phyloP scores from a whole-genome alignment of 2,888 invertebrate genomes.

The Agriotes lineatus region DNA sequence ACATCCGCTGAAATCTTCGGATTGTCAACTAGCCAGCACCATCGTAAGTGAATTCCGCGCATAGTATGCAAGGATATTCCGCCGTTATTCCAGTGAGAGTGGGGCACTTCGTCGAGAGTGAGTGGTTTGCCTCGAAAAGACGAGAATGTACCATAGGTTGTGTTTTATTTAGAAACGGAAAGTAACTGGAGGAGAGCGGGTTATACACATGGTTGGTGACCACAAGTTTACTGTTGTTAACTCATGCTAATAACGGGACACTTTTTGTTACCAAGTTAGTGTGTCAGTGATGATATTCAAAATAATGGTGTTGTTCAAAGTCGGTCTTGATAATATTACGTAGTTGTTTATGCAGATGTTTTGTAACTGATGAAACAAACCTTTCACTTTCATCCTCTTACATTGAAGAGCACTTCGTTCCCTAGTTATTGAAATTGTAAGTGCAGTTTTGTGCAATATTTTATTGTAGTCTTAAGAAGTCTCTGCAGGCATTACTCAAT shows the following conservation, averaged over 20 bases:
- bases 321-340: conserved; percentile 16
- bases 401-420: conserved; percentile 22
- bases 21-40: conserved; percentile 4
- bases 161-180: conserved; percentile 42
- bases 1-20: not conserved
- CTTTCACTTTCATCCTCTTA: conserved; percentile 39
- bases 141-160: conserved; percentile 37
- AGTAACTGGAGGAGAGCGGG: conserved; percentile 37
- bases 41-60: conserved; percentile 30
- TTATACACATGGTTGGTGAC: conserved; percentile 36
- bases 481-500: too few relatives aligned
- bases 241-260: conserved; percentile 33
- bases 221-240: conserved; percentile 29
- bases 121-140: conserved; percentile 41
- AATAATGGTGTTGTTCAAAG: conserved; percentile 3
- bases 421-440: conserved; percentile 29
- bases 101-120: conserved; percentile 34
- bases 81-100: conserved; percentile 34
- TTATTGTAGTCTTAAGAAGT: not conserved
- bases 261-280: conserved; percentile 31
- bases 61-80: conserved; percentile 38
- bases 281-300: conserved; percentile 37
- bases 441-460: conserved; percentile 21
- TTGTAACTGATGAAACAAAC: conserved; percentile 21
- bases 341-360: conserved; percentile 8